These are phyloP conservation scores for Mus pahari DNA, from an alignment of 2,113 vertebrate genomes.

Conservation along the genomic window DNA sequence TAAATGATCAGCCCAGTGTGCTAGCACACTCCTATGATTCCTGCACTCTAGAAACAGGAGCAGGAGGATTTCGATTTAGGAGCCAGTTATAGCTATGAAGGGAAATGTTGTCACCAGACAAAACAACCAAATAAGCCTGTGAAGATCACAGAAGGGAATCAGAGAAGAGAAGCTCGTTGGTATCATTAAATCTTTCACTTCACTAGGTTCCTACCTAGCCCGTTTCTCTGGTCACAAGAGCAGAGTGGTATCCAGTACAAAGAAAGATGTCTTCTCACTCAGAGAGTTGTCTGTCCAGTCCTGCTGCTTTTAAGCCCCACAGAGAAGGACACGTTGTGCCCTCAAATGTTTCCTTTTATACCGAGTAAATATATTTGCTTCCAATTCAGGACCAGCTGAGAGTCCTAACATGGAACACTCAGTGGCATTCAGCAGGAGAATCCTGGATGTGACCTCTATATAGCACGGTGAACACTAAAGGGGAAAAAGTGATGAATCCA, in stretches of 20 bases:
- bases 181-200: neutral
- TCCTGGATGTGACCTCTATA: neutral
- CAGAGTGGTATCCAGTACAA: constrained; percentile 1
- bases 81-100: neutral
- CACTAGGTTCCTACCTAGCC: neutral
- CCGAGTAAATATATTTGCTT: constrained; percentile 73
- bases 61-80: neutral
- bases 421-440: neutral
- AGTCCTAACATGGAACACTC: neutral
- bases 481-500: too few relatives aligned
- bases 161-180: neutral
- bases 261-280: constrained; percentile 59
- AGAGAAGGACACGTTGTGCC: constrained; percentile 25
- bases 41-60: neutral
- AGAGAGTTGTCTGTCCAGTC: constrained; percentile 73
- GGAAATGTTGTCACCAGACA: neutral
- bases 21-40: neutral
- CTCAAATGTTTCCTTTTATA: constrained; percentile 67
- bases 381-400: constrained; percentile 54
- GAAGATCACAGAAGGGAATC: neutral
- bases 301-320: constrained; percentile 63
- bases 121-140: neutral
- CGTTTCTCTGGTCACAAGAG: neutral
- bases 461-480: neutral
- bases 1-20: neutral